Evolutionary conservation across 2,888 invertebrate genomes (phyloP).

Genomic region (Imbricaverruca yamaguchii): DNA sequence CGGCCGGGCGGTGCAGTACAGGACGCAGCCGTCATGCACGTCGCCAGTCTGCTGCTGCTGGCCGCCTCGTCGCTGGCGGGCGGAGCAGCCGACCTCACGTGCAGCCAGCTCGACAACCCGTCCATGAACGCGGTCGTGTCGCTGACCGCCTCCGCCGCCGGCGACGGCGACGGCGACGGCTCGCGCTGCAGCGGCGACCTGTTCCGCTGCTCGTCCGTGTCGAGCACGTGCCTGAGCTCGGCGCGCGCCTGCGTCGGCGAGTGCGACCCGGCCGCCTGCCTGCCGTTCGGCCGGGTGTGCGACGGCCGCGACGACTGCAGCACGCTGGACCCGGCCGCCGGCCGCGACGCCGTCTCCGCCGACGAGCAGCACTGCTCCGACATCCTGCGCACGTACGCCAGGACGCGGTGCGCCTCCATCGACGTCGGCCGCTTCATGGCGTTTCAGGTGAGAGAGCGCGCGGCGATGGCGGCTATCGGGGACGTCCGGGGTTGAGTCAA

Average conservation of each 20-base stretch:
- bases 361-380: not conserved
- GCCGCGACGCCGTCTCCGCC: not conserved
- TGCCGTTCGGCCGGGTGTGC: not conserved
- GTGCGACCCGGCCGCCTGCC: not conserved
- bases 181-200: not conserved
- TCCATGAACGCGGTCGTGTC: not conserved
- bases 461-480: no score
- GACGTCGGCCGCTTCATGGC: not conserved
- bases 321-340: not conserved
- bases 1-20: no score
- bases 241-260: not conserved
- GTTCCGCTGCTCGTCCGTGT: not conserved
- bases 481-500: no score
- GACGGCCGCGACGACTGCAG: not conserved
- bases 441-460: not conserved
- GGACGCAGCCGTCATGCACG: not conserved
- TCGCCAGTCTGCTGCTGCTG: not conserved
- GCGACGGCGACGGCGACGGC: not conserved
- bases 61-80: not conserved
- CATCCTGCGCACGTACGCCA: not conserved
- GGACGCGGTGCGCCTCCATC: not conserved
- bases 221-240: not conserved
- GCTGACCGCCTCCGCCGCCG: not conserved
- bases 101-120: not conserved
- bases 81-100: not conserved